phyloP scores from a whole-genome alignment of 2,797 vertebrate genomes.

The Tokudaia muenninki region DNA sequence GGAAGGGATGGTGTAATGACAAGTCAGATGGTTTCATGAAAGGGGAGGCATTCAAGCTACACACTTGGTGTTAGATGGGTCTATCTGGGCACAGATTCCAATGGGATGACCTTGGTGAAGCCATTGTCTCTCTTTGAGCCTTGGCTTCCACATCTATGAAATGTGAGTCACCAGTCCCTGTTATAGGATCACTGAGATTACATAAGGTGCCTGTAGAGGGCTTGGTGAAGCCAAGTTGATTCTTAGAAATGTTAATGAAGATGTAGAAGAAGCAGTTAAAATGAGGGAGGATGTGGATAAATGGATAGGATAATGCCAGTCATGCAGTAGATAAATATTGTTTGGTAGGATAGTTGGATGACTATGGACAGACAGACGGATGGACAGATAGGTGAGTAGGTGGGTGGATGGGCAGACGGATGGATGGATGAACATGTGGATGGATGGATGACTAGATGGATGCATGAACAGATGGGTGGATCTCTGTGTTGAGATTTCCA shows the following conservation, averaged over 20 bases:
- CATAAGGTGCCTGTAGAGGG: neutral
- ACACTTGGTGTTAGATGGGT: too few relatives aligned
- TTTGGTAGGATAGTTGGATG: neutral
- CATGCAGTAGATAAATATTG: neutral
- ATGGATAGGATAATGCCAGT: neutral
- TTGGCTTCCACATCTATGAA: neutral
- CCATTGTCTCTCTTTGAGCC: neutral
- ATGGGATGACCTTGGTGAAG: neutral
- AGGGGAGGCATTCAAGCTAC: neutral
- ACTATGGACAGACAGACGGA: too few relatives aligned
- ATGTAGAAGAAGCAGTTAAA: neutral
- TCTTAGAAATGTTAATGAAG: neutral
- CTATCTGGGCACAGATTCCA: neutral
- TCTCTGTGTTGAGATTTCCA: neutral
- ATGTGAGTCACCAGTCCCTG: neutral
- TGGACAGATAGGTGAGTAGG: rapidly evolving
- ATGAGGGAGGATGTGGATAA: neutral
- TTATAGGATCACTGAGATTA: neutral
- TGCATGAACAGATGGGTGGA: neutral
- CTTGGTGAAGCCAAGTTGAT: too few relatives aligned
- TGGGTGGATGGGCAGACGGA: neutral
- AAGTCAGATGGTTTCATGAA: neutral
- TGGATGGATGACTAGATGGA: neutral
- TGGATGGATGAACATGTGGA: neutral
- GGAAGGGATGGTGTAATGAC: too few relatives aligned